These are phyloP conservation scores for Melanargia galathea DNA, from an alignment of 2,888 invertebrate species.

Conservation along the genomic window DNA sequence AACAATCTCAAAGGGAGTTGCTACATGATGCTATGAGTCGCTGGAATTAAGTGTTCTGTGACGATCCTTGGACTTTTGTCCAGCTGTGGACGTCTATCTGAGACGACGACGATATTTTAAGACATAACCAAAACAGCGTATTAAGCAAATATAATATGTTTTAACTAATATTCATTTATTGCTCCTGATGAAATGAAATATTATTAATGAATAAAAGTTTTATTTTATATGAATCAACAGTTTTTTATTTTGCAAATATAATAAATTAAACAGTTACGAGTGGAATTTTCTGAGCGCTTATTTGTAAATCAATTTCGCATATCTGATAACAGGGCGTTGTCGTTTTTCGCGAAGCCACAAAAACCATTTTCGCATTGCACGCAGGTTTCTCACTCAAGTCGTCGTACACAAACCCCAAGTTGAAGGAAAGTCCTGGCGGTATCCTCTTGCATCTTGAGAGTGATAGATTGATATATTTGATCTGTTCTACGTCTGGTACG, in stretches of 20 bases:
- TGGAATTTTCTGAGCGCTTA: conserved; percentile 58
- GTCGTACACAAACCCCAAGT: conserved; percentile 65
- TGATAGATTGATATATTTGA: conserved; percentile 67
- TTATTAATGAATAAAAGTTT: not conserved
- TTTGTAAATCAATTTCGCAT: conserved; percentile 67
- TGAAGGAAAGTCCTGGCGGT: conserved; percentile 69
- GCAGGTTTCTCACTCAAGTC: conserved; percentile 63
- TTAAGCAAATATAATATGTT: not conserved
- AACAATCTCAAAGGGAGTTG: too few species aligned
- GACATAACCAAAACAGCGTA: not conserved
- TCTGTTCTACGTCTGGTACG: conserved; percentile 65
- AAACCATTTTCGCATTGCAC: conserved; percentile 64
- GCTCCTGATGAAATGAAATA: not conserved
- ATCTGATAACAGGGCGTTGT: conserved; percentile 73
- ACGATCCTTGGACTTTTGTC: too few species aligned
- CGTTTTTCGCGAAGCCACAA: conserved; percentile 69
- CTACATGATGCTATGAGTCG: too few species aligned
- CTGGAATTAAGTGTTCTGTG: too few species aligned
- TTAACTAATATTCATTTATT: not conserved
- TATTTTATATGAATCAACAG: not conserved
- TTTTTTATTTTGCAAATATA: not conserved
- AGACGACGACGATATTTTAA: not conserved
- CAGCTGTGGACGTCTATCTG: too few species aligned
- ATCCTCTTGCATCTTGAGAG: conserved; percentile 64
- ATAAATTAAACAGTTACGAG: conserved; percentile 31